Base-by-base conservation (phyloP, 1,140 invertebrate species). In the Bombus haemorrhoidalis region DNA sequence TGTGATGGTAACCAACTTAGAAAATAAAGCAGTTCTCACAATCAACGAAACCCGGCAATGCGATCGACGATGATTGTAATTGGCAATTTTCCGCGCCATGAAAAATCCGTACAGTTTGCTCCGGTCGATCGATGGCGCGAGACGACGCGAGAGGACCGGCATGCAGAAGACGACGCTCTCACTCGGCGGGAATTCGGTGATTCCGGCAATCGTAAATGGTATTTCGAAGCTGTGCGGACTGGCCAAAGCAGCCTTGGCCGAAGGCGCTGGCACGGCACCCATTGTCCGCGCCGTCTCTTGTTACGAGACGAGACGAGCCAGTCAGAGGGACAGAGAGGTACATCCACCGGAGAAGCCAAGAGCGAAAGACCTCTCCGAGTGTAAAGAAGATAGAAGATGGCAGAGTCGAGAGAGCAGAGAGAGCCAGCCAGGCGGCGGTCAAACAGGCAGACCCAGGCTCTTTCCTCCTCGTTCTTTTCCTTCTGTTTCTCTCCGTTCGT, bases 271-370 rank as follows among this genome's bases (percentile, higher is more conserved):
- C 92, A 93, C 87, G 92, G 92, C 94, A 92, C 93, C 94, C 94
- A 95, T 95, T 95, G 94, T 95, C 93, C 94, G 92, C 90, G 87
- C 90, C 92, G 91, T 93, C 92, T 94, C 94, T 94, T 94, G 93
- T 94, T 94, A 94, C 93, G 92, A 92, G 92, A 94, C 93, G 93
- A 94, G 93, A 93, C 90, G 92, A 94, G 91, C 79, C 85, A 74
- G 83, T n/a, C 39, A 72, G 62, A 82, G 76, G 80, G 73, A 87
- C 64, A 62, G 71, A 87, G 76, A 73, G 34, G 66, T 25, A 8
- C 47, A 22, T 25, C 73, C 32, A 25, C 5, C 12, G 8, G 53
- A 76, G 71, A 75, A 72, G 85, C 37, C 53, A 43, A 53, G 53
- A 83, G 81, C 81, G 82, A 83, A 77, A 69, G 13, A 71, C 73